These are phyloP conservation scores for Echiichthys vipera DNA, from an alignment of 2,797 vertebrate genomes.

Conservation along the genomic window DNA sequence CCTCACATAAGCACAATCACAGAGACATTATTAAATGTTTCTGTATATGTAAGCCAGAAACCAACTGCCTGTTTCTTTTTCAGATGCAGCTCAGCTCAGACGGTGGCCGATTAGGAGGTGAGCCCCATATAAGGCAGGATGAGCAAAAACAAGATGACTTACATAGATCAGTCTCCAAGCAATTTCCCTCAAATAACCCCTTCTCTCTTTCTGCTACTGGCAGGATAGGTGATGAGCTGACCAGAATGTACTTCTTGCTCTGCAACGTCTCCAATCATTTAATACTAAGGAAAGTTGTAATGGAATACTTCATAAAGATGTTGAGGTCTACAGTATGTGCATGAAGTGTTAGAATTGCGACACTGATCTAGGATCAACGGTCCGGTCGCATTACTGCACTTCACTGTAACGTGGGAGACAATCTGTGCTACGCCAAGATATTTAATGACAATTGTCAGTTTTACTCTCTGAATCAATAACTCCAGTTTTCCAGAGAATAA, in stretches of 20 bases:
- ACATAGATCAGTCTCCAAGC: slow-evolving; percentile 61
- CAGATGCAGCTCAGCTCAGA: slow-evolving; percentile 22
- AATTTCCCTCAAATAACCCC: slow-evolving; percentile 66
- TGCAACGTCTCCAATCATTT: slow-evolving; percentile 59
- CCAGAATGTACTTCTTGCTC: slow-evolving; percentile 59
- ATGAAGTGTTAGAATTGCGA: slow-evolving; percentile 41
- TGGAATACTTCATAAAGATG: slow-evolving; percentile 64
- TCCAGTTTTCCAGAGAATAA: slow-evolving; percentile 65
- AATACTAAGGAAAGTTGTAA: slow-evolving; percentile 57
- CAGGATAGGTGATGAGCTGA: slow-evolving; percentile 66
- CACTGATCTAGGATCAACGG: slow-evolving; percentile 50
- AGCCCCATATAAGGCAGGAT: slow-evolving; percentile 51
- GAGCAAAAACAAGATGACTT: slow-evolving; percentile 70
- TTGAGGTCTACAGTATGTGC: slow-evolving; percentile 30
- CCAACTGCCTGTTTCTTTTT: slow-evolving; percentile 13
- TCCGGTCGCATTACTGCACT: slow-evolving; percentile 46
- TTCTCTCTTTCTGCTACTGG: slow-evolving; percentile 51
- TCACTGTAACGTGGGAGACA: slow-evolving; percentile 29
- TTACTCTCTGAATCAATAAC: slow-evolving; percentile 74
- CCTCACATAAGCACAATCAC: slow-evolving; percentile 9
- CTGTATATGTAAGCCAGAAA: slow-evolving; percentile 39
- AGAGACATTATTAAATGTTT: slow-evolving; percentile 31
- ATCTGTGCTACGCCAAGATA: slow-evolving; percentile 32
- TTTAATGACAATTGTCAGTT: slow-evolving; percentile 74
- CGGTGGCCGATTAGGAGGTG: slow-evolving; percentile 43